Conservation (phyloP, 2,888 invertebrate species). For the Uropetala carovei region DNA sequence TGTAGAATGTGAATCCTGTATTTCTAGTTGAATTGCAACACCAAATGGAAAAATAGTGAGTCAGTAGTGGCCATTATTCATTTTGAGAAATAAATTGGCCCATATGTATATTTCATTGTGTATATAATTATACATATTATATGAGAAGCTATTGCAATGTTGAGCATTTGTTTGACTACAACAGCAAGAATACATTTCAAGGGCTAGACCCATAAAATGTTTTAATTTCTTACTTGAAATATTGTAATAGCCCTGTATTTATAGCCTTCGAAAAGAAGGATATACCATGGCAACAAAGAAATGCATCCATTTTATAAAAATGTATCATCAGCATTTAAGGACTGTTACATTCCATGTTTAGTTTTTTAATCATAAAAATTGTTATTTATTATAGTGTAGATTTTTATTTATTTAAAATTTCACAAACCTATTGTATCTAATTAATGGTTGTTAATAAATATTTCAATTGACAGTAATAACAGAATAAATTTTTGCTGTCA, state of each 20-base stretch:
- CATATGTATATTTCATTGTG: slow-evolving; percentile 38
- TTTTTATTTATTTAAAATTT: slow-evolving; percentile 24
- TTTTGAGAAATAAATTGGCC: slow-evolving; percentile 4
- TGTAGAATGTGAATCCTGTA: not conserved
- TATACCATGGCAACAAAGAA: not conserved
- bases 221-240: not conserved
- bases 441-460: slow-evolving; percentile 51
- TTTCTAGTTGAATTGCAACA: not conserved
- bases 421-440: not conserved
- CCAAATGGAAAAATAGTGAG: not conserved
- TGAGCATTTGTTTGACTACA: slow-evolving; percentile 16
- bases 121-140: slow-evolving; percentile 44
- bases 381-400: not conserved
- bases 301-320: not conserved
- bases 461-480: not conserved
- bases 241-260: not conserved
- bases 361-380: not conserved
- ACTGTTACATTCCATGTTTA: slow-evolving; percentile 38
- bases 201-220: not conserved
- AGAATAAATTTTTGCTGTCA: not conserved
- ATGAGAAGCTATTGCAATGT: not conserved
- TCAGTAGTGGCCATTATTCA: not conserved
- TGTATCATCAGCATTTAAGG: not conserved
- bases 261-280: not conserved
- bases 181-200: slow-evolving; percentile 48